These are phyloP conservation scores for Clitarchus hookeri DNA, from an alignment of 2,888 invertebrate genomes.

Conservation along the genomic window DNA sequence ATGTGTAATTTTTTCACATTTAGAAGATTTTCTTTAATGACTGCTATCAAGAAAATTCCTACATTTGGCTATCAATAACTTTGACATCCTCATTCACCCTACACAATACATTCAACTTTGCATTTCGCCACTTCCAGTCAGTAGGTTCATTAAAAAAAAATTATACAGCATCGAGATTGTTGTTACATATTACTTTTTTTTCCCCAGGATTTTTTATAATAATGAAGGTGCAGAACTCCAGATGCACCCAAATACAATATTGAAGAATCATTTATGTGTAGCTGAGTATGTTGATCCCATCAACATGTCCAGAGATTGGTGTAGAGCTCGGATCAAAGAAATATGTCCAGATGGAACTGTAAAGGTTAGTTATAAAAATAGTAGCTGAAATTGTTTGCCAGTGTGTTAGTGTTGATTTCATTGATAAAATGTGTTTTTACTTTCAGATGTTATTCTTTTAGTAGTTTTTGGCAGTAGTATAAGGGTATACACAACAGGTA, in stretches of 20 bases:
- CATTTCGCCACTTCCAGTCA: neutral
- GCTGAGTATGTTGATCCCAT: neutral
- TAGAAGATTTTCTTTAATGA: too few relatives aligned
- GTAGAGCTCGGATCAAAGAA: neutral
- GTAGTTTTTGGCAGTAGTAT: too few relatives aligned
- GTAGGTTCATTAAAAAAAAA: neutral
- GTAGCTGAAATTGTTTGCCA: too few relatives aligned
- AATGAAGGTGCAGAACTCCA: neutral
- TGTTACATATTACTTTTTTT: neutral
- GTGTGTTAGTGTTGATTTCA: too few relatives aligned
- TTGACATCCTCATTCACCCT: too few relatives aligned
- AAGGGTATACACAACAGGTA: too few relatives aligned
- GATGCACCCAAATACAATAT: neutral
- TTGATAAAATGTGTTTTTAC: too few relatives aligned
- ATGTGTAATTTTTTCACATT: too few relatives aligned
- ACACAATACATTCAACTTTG: too few relatives aligned
- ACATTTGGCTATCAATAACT: too few relatives aligned
- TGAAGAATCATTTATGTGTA: conserved; percentile 3
- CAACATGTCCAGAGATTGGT: neutral
- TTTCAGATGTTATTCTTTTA: too few relatives aligned
- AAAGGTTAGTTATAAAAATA: neutral
- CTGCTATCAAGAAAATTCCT: too few relatives aligned
- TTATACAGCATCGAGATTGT: neutral
- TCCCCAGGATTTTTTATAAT: neutral
- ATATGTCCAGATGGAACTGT: neutral